A percentile compares a stretch with the other conserved stretches of the same genome.
Conservation (phyloP, 2,888 invertebrate species). For the Athripsodes cinereus region DNA sequence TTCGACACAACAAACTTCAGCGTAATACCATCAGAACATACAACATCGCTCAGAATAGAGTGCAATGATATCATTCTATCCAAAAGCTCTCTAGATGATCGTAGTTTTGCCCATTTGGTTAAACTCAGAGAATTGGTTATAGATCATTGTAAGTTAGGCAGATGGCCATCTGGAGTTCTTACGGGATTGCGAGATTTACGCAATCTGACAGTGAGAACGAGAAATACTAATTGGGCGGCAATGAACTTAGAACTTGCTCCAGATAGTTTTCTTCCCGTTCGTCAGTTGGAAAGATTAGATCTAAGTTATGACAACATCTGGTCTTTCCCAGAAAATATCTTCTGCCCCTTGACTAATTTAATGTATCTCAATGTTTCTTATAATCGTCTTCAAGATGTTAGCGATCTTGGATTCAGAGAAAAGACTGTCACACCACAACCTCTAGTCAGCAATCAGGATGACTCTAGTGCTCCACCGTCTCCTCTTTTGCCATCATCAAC, state of each 20-base stretch:
- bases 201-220: slow-evolving; percentile 78
- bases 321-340: slow-evolving; percentile 80
- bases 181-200: slow-evolving; percentile 73
- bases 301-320: slow-evolving; percentile 85
- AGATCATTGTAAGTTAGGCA: slow-evolving; percentile 80
- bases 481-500: slow-evolving; percentile 38
- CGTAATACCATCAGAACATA: slow-evolving; percentile 78
- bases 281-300: slow-evolving; percentile 77
- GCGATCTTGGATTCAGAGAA: slow-evolving; percentile 79
- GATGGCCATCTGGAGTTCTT: slow-evolving; percentile 75
- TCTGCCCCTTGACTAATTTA: slow-evolving; percentile 75
- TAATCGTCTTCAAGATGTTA: slow-evolving; percentile 82
- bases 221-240: slow-evolving; percentile 79
- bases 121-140: slow-evolving; percentile 74
- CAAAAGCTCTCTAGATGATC: slow-evolving; percentile 69
- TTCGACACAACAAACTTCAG: slow-evolving; percentile 85
- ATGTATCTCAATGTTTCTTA: slow-evolving; percentile 78
- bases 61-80: slow-evolving; percentile 77
- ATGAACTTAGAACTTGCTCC: slow-evolving; percentile 77
- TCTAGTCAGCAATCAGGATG: slow-evolving; percentile 56
- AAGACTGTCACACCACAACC: slow-evolving; percentile 56
- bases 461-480: slow-evolving; percentile 38
- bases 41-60: slow-evolving; percentile 70
- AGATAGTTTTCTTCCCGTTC: slow-evolving; percentile 69
- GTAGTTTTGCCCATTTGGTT: slow-evolving; percentile 73